phyloP scores from a whole-genome alignment of 2,888 invertebrate genomes.

The Lasius platythorax region DNA sequence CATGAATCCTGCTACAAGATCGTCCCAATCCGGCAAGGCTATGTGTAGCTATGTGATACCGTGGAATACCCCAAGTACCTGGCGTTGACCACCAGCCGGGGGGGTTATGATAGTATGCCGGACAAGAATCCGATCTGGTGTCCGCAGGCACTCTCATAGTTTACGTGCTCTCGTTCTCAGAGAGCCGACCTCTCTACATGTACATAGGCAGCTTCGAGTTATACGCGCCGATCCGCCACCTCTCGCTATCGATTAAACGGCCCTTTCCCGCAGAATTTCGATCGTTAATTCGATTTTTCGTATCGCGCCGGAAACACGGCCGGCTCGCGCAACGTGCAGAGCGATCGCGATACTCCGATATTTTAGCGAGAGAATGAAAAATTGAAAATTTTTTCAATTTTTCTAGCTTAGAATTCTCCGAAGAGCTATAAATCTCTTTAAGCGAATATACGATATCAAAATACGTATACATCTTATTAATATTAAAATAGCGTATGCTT shows the following conservation, averaged over 20 bases:
- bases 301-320: neutral
- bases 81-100: constrained; percentile 56
- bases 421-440: neutral
- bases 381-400: neutral
- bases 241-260: constrained; percentile 21
- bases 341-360: neutral
- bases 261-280: constrained; percentile 36
- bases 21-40: constrained; percentile 64
- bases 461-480: neutral
- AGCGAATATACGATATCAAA: neutral
- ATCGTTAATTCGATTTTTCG: constrained; percentile 26
- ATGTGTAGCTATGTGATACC: constrained; percentile 70
- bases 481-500: neutral
- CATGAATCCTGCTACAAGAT: constrained; percentile 64
- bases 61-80: constrained; percentile 71
- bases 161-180: constrained; percentile 73
- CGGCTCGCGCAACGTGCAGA: neutral
- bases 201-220: constrained; percentile 46
- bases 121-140: constrained; percentile 77
- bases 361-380: neutral
- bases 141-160: constrained; percentile 77
- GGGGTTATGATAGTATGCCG: constrained; percentile 69
- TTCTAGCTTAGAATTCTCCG: neutral
- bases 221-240: constrained; percentile 38
- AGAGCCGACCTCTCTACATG: constrained; percentile 26